Base-by-base conservation (phyloP, 2,113 vertebrate species). In the Gobiocypris rarus region DNA sequence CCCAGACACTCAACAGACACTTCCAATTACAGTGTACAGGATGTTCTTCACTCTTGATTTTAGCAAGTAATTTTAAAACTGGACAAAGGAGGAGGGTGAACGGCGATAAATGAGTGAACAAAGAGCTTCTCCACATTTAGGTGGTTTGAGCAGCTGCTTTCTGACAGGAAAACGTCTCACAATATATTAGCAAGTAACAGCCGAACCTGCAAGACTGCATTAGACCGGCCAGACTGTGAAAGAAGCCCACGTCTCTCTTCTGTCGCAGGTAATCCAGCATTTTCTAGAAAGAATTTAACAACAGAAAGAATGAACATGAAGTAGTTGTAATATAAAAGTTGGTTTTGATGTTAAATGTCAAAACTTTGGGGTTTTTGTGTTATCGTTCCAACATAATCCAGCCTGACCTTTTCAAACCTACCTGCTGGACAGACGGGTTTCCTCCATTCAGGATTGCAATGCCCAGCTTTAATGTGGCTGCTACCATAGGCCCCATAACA, bases 211-310 rank as follows among this genome's bases (percentile, higher is more conserved):
- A 98, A 9, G 96, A 97, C 92, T 93, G 95, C 95, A 99, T 97
- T 86, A 98, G 95, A 81, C 96, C 95, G 3, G 96, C 95, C 88
- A 96, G 94, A 81, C 97, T 98, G 88, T 96, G 96, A 89, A 99
- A 99, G 91, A 99, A 98, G 11, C 96, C 95, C 67, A 98, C 96
- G 5, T 98, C 97, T 87, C 95, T 95, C 86, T 96, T 98, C 84
- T 96, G 94, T 89, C 95, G 96, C 88, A 99, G 94, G 87, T 97
- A 99, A 91, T 96, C 95, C 85, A 98, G 93, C 97, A 99, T 99
- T 95, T 97, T 98, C 97, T 99, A 88, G 17, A 85, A 90, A 38
- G 43, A 28, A 67, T 31, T 67, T 11, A 67, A 56, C 56, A 63
- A 24, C 65, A 79, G 26, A 63, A 22, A 70, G 31, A 69, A 43